Base-by-base conservation (phyloP, 2,888 invertebrate genomes). In the Noctuana brunneofusca region DNA sequence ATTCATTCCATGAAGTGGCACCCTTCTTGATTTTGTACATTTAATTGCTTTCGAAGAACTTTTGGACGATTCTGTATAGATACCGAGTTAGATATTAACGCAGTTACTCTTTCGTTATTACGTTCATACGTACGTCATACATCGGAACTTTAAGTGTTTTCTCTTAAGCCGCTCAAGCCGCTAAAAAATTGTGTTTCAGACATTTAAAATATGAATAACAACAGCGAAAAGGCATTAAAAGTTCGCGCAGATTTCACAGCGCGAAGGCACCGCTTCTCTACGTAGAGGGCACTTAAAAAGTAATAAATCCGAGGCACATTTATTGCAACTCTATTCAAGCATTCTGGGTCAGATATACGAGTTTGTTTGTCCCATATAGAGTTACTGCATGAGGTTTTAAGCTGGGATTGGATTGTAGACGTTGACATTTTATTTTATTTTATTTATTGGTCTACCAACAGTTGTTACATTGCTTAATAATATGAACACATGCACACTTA, bases 321-420 rank as follows among this genome's bases (percentile, higher is more conserved):
- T 60, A 60, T 60, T 60, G 60, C 60, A 60, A 60, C 60, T 48
- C 60, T 60, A 54, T 60, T 60, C 53, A 54, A 60, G 60, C 54
- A 35, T 54, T 60, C 53, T 60, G 60, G 60, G 53, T 54, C 60
- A 60, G 32, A 60, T 60, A 60, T 60, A 54, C 60, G 30, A 24
- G 53, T 54, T 46, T 60, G 60, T 60, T 60, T 60, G 54, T 46
- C 46, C 24, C 54, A 22, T 54, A 48, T 60, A 22, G 53, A 32
- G 53, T 54, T 16, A 41, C 60, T 48, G 52, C 22, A 11, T 32
- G 5, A 11, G 16, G 43, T 18, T 60, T 46, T 60, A 3, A 35
- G 46, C 22, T 32, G 24, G 27, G 8, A 38, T n/a, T 38, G n/a
- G n/a, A n/a, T n/a, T n/a, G n/a, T n/a, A n/a, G n/a, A n/a, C n/a